Evolutionary conservation across 1,140 invertebrate genomes (phyloP).

Genomic region (Venustaconcha ellipsiformis): DNA sequence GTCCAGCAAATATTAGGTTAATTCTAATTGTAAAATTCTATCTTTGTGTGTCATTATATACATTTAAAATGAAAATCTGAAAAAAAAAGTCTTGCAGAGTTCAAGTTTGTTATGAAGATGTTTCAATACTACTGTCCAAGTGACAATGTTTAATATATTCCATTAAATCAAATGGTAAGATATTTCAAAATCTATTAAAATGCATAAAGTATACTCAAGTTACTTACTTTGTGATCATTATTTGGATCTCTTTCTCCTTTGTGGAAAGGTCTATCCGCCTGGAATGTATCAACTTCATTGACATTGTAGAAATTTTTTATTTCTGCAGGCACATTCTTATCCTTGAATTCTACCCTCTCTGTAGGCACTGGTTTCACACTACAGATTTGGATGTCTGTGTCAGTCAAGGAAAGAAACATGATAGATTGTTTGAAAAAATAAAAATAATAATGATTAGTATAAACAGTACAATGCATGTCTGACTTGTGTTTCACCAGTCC

Average conservation of each 20-base stretch:
- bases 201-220: neutral
- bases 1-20: too few relatives aligned
- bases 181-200: neutral
- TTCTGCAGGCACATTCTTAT: slow-evolving; percentile 45
- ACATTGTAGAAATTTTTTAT: slow-evolving; percentile 56
- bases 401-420: slow-evolving; percentile 18
- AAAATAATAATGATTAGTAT: neutral
- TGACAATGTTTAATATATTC: too few relatives aligned
- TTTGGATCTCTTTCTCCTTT: slow-evolving; percentile 52
- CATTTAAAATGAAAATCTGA: too few relatives aligned
- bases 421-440: neutral
- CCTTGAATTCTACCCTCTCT: slow-evolving; percentile 43
- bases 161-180: too few relatives aligned
- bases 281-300: slow-evolving; percentile 64
- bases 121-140: too few relatives aligned
- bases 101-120: too few relatives aligned
- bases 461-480: too few relatives aligned
- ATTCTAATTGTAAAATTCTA: too few relatives aligned
- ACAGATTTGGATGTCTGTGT: slow-evolving; percentile 62
- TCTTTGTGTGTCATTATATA: too few relatives aligned
- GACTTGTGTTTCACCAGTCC: neutral
- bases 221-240: slow-evolving; percentile 63
- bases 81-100: too few relatives aligned
- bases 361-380: slow-evolving; percentile 52
- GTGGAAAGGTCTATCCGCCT: slow-evolving; percentile 62